These are phyloP conservation scores for Leiothrix lutea DNA, from an alignment of 2,113 vertebrate genomes.

Conservation along the genomic window DNA sequence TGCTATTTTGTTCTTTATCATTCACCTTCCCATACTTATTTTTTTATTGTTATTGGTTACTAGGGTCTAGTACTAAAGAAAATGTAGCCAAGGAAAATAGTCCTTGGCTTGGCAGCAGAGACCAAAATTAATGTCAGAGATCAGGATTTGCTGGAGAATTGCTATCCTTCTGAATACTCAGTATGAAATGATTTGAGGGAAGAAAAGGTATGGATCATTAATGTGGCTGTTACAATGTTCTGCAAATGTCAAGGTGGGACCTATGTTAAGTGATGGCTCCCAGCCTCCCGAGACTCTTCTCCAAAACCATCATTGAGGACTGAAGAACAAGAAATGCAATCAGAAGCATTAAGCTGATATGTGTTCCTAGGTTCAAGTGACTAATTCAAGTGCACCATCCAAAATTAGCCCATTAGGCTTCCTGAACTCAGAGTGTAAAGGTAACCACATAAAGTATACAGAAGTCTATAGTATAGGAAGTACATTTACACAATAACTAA, in stretches of 20 bases:
- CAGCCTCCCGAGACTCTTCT: neutral
- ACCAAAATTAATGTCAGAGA: neutral
- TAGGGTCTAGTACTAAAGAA: neutral
- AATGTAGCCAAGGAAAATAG: neutral
- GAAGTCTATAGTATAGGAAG: neutral
- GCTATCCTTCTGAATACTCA: neutral
- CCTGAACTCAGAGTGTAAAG: neutral
- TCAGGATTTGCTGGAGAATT: neutral
- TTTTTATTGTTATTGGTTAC: slow-evolving; percentile 27
- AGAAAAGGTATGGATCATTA: neutral
- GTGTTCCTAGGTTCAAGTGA: neutral
- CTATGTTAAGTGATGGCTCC: neutral
- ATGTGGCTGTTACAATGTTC: neutral
- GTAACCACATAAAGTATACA: neutral
- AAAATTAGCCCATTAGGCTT: neutral
- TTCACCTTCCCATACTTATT: neutral
- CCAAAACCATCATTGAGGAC: neutral
- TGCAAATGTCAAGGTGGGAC: neutral
- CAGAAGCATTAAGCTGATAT: neutral
- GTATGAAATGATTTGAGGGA: neutral
- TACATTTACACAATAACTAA: neutral
- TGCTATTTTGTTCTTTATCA: slow-evolving; percentile 15
- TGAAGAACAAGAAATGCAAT: neutral
- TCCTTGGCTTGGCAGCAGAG: neutral
- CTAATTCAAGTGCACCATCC: neutral